Conservation (phyloP, 1,140 invertebrate species). For the Holotrichia oblita region DNA sequence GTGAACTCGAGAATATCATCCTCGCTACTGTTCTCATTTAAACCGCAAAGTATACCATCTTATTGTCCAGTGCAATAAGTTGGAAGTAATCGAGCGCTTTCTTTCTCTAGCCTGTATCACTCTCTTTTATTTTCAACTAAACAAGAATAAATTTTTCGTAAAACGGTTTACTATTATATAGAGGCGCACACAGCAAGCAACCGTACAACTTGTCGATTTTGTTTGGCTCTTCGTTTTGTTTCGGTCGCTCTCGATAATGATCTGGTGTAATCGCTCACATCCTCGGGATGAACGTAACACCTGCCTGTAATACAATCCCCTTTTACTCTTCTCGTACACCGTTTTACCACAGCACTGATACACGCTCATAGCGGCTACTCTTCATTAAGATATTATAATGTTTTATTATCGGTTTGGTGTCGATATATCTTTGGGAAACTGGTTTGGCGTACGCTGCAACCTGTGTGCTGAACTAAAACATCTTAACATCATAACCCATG, state of each 20-base stretch:
- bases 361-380: neutral
- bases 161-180: neutral
- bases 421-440: neutral
- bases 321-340: neutral
- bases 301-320: neutral
- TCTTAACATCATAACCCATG: neutral
- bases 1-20: too few species aligned
- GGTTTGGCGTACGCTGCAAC: slow-evolving; percentile 15
- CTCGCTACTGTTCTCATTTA: too few species aligned
- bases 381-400: slow-evolving; percentile 27
- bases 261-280: slow-evolving; percentile 28
- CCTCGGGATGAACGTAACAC: neutral
- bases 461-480: neutral
- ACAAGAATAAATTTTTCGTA: neutral
- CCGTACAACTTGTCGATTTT: slow-evolving; percentile 12
- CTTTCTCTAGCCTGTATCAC: neutral
- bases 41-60: too few species aligned
- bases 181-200: neutral
- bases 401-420: slow-evolving; percentile 13
- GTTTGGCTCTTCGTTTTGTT: slow-evolving; percentile 4
- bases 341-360: neutral
- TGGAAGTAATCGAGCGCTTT: slow-evolving; percentile 25
- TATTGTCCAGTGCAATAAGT: too few species aligned
- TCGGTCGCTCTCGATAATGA: slow-evolving; percentile 25
- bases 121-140: neutral